Conservation (phyloP, 2,113 vertebrate genomes). For the Caranx ignobilis region DNA sequence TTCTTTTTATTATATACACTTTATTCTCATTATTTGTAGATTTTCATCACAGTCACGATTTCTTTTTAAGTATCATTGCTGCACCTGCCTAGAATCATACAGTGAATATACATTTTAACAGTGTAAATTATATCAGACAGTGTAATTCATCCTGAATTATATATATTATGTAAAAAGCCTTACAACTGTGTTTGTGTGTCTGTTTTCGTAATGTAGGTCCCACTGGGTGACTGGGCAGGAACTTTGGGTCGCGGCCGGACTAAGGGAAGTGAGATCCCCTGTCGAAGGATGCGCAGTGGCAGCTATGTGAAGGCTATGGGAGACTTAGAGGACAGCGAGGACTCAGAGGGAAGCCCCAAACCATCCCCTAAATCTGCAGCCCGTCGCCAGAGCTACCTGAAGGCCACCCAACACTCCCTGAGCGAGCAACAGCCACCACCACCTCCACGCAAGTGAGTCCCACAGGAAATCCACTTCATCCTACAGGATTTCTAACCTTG, state of each 20-base stretch:
- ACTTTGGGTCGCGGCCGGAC: constrained; percentile 86
- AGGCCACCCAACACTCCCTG: constrained; percentile 97
- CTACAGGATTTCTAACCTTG: background rate
- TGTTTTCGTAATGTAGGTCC: constrained; percentile 85
- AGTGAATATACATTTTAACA: background rate
- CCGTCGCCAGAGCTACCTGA: constrained; percentile 98
- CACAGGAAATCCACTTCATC: background rate
- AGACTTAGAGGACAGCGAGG: constrained; percentile 92
- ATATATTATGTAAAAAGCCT: background rate
- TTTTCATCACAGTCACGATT: background rate
- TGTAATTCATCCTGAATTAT: background rate
- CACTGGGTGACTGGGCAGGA: constrained; percentile 91
- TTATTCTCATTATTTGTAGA: constrained; percentile 5
- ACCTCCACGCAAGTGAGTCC: constrained; percentile 91
- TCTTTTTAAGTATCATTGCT: constrained; percentile 1
- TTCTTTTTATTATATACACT: constrained; percentile 3
- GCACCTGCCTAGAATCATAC: background rate
- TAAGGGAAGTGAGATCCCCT: constrained; percentile 90
- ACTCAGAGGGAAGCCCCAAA: constrained; percentile 96
- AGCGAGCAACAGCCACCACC: constrained; percentile 90
- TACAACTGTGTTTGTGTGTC: background rate
- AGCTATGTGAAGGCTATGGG: constrained; percentile 99
- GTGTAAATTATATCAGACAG: background rate
- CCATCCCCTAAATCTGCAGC: constrained; percentile 96
- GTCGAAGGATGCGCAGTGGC: constrained; percentile 97